Conservation (phyloP, 92 coral and sea anemone genomes). For the Palythoa grandis region DNA sequence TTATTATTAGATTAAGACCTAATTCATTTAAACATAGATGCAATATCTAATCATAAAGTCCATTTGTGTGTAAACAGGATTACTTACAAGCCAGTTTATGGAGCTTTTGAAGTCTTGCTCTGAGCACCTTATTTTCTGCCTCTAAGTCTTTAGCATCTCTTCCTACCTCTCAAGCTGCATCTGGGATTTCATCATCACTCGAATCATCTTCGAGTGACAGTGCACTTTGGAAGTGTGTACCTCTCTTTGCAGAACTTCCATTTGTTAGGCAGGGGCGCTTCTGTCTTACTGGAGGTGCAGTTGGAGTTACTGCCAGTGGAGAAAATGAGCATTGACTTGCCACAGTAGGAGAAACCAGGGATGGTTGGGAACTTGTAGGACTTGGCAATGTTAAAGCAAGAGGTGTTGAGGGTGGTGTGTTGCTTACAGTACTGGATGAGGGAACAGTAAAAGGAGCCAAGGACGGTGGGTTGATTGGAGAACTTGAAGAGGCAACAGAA, state of each 20-base stretch:
- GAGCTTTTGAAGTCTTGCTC: neutral
- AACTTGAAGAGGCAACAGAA: too few relatives aligned
- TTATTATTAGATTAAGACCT: neutral
- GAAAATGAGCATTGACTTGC: neutral
- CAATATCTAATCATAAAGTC: too few relatives aligned
- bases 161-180: neutral
- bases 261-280: neutral
- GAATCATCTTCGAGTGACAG: neutral
- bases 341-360: neutral
- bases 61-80: neutral
- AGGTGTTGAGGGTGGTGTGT: too few relatives aligned
- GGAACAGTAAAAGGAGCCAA: neutral
- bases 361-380: neutral
- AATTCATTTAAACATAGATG: neutral
- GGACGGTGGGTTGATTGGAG: neutral
- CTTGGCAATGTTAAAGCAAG: too few relatives aligned
- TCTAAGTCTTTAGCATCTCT: neutral
- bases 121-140: neutral
- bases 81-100: constrained; percentile 1
- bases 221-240: neutral
- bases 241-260: neutral
- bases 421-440: neutral
- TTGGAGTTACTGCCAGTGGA: too few relatives aligned
- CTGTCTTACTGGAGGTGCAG: neutral
- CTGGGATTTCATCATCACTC: neutral